These are phyloP conservation scores for Phrynocephalus vlangalii DNA, from an alignment of 2,797 vertebrate species.

Conservation along the genomic window DNA sequence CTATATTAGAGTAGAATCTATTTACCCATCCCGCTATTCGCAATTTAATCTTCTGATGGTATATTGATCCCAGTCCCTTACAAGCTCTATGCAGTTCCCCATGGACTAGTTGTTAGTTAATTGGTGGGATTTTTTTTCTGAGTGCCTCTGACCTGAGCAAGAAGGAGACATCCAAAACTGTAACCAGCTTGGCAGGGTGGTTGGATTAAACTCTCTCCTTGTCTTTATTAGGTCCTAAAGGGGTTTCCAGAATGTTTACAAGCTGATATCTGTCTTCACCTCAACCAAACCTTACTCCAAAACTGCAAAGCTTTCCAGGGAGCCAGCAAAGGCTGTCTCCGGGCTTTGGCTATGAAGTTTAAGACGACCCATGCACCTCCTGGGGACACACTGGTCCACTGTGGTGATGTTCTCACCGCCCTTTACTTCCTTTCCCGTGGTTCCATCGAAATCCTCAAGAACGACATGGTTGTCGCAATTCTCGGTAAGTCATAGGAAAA, in stretches of 20 bases:
- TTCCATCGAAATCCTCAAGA: constrained; percentile 98
- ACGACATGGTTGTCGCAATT: constrained; percentile 97
- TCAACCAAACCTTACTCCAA: constrained; percentile 92
- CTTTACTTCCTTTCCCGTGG: constrained; percentile 97
- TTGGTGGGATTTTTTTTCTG: not conserved
- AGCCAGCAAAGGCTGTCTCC: constrained; percentile 96
- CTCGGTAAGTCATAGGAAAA: constrained; percentile 89
- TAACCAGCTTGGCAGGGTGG: constrained; percentile 32
- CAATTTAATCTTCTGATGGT: constrained; percentile 47
- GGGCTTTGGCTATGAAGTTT: constrained; percentile 98
- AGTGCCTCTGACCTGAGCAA: constrained; percentile 47
- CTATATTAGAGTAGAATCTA: constrained; percentile 37
- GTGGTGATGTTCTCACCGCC: constrained; percentile 94
- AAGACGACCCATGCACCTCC: constrained; percentile 96
- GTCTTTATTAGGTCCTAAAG: constrained; percentile 90
- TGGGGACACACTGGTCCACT: constrained; percentile 96
- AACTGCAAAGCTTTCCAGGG: constrained; percentile 95
- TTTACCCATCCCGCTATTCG: constrained; percentile 54
- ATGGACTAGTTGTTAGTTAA: not conserved
- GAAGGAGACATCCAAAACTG: constrained; percentile 53
- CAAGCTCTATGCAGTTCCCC: not conserved
- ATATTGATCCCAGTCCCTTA: constrained; percentile 41
- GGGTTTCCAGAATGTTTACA: constrained; percentile 99
- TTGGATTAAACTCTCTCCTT: constrained; percentile 72
- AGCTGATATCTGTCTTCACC: constrained; percentile 98